Evolutionary conservation across 2,888 invertebrate species (phyloP).

Genomic region (Leptura quadrifasciata): DNA sequence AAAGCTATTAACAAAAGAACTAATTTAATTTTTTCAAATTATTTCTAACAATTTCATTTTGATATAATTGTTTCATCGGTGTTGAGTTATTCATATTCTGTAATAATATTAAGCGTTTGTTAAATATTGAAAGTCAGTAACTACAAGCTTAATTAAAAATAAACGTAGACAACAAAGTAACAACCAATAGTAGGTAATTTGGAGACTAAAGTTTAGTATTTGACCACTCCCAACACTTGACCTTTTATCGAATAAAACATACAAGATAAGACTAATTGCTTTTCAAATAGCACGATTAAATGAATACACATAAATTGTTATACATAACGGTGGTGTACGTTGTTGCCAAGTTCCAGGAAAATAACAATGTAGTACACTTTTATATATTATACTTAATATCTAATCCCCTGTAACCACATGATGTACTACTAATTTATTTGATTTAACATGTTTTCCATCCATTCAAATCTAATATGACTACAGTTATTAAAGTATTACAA

Average conservation of each 20-base stretch:
- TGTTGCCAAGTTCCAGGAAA: slow-evolving; percentile 12
- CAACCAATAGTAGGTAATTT: slow-evolving; percentile 20
- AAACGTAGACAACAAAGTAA: background rate
- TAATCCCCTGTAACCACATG: no score
- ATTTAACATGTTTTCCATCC: no score
- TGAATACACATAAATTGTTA: slow-evolving; percentile 8
- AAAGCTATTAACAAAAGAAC: no score
- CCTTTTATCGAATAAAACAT: slow-evolving; percentile 27
- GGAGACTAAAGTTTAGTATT: slow-evolving; percentile 23
- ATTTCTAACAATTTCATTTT: no score
- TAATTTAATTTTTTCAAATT: no score
- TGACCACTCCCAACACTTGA: slow-evolving; percentile 28
- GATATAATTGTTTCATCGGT: background rate
- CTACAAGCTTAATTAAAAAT: slow-evolving; percentile 19
- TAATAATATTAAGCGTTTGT: no score
- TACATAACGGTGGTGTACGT: background rate
- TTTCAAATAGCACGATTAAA: slow-evolving; percentile 17
- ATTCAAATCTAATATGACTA: no score
- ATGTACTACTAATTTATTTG: no score
- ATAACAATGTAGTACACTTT: background rate
- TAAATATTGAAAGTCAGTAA: background rate
- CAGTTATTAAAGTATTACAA: no score
- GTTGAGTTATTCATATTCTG: background rate
- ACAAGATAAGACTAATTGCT: slow-evolving; percentile 24
- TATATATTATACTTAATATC: no score